Percentiles rank a stretch among this genome's conserved stretches.
Evolutionary conservation across 1,140 invertebrate species (phyloP).

Genomic region (Hermetia illucens): DNA sequence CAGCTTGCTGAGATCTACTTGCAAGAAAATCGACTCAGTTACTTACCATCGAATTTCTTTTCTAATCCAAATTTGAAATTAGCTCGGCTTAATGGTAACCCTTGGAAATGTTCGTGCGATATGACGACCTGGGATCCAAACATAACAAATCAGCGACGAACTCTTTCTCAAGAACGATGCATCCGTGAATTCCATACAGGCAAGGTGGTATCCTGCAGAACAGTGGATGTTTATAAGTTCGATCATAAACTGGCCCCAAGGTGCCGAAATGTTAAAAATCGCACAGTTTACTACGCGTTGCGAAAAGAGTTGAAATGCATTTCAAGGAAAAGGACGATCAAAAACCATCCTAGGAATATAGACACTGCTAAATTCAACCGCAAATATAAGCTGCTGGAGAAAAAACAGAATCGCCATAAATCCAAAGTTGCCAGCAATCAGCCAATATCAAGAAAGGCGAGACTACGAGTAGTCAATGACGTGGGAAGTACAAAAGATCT

Average conservation of each 20-base stretch:
- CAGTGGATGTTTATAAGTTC: conserved; percentile 29
- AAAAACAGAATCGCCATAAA: background rate
- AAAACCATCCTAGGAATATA: background rate
- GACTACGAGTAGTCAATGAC: too few relatives aligned
- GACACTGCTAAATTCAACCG: background rate
- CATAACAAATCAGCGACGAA: conserved; percentile 31
- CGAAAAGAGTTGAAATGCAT: conserved; percentile 18
- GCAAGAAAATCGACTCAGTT: conserved; percentile 41
- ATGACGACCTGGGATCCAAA: conserved; percentile 47
- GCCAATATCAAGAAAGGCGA: background rate
- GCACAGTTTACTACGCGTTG: conserved; percentile 39
- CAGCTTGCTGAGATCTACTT: conserved; percentile 44
- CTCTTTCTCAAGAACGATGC: conserved; percentile 22
- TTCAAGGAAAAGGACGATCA: background rate
- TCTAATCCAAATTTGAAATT: conserved; percentile 35
- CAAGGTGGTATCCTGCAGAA: conserved; percentile 19
- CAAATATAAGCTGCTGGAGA: too few relatives aligned
- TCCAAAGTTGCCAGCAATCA: background rate
- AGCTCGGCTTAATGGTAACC: conserved; percentile 40
- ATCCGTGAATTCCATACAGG: conserved; percentile 22
- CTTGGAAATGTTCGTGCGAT: conserved; percentile 52
- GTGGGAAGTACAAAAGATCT: too few relatives aligned
- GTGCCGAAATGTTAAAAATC: conserved; percentile 41
- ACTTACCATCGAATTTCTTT: conserved; percentile 42
- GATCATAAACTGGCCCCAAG: conserved; percentile 44